Conservation (phyloP, 2,888 invertebrate species). For the Caenorhabditis drosophilae region DNA sequence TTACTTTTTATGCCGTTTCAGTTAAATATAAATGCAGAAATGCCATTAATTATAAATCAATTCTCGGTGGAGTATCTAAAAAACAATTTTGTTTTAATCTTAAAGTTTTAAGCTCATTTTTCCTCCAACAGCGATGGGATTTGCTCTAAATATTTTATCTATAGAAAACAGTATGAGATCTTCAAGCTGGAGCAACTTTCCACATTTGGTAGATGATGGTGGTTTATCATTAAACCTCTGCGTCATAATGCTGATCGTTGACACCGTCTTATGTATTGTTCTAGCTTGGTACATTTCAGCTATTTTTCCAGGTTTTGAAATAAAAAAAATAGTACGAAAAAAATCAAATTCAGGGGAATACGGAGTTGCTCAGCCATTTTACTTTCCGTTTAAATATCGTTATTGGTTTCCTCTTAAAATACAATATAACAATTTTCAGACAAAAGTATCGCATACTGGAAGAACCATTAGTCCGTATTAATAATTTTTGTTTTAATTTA, state of each 20-base stretch:
- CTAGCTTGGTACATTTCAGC: slow-evolving; percentile 76
- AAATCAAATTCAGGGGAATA: too few relatives aligned
- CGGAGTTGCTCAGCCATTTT: slow-evolving; percentile 23
- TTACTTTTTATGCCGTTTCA: slow-evolving; percentile 64
- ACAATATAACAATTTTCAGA: slow-evolving; percentile 20
- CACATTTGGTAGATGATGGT: slow-evolving; percentile 41
- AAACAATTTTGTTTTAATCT: not conserved
- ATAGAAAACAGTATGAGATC: slow-evolving; percentile 79
- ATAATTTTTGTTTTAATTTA: too few relatives aligned
- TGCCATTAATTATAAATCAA: slow-evolving; percentile 36
- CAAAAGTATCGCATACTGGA: slow-evolving; percentile 20
- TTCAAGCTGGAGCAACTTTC: slow-evolving; percentile 60
- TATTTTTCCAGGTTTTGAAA: slow-evolving; percentile 76
- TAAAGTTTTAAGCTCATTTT: slow-evolving; percentile 76
- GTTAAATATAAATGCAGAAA: slow-evolving; percentile 15
- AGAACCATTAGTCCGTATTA: too few relatives aligned
- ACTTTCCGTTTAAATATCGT: slow-evolving; percentile 24
- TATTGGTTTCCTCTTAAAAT: slow-evolving; percentile 31
- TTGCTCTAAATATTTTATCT: slow-evolving; percentile 77
- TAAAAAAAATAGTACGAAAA: too few relatives aligned
- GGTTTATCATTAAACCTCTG: slow-evolving; percentile 46
- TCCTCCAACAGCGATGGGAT: slow-evolving; percentile 83
- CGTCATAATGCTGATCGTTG: slow-evolving; percentile 78
- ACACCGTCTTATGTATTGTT: slow-evolving; percentile 74
- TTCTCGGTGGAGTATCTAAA: slow-evolving; percentile 50